Conservation (phyloP, 2,113 vertebrate species). For the Rhombomys opimus region DNA sequence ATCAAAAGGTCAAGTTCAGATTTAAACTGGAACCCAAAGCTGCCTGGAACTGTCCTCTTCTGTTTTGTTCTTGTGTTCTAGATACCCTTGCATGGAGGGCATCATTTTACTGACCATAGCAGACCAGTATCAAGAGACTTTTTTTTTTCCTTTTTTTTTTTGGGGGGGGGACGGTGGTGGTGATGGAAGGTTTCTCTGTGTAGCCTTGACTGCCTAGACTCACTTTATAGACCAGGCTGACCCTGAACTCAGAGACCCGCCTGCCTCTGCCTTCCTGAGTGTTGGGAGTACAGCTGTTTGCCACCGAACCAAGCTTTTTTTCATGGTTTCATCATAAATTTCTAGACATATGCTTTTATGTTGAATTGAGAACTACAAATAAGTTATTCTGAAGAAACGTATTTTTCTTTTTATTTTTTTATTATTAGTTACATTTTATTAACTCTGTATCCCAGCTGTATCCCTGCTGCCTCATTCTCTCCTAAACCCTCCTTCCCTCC, state of each 20-base stretch:
- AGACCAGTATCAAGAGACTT: neutral
- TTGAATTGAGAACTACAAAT: slow-evolving; percentile 17
- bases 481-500: too few species aligned
- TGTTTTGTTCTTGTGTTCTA: neutral
- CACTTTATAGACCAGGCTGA: too few species aligned
- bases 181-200: too few species aligned
- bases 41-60: neutral
- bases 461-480: too few species aligned
- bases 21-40: neutral
- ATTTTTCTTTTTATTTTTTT: slow-evolving; percentile 16
- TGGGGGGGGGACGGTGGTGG: too few species aligned
- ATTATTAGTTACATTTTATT: too few species aligned
- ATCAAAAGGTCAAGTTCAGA: neutral
- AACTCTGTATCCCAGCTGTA: too few species aligned
- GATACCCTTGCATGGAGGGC: too few species aligned
- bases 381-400: slow-evolving; percentile 14
- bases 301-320: neutral
- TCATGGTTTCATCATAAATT: neutral
- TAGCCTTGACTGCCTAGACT: too few species aligned
- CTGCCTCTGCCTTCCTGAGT: too few species aligned
- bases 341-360: neutral
- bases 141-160: neutral
- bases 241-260: too few species aligned
- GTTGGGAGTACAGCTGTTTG: too few species aligned
- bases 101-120: neutral